Evolutionary conservation across 1,140 invertebrate species (phyloP), one percentile per base, ranked within the genome.

Genomic region (Gryon sp.): DNA sequence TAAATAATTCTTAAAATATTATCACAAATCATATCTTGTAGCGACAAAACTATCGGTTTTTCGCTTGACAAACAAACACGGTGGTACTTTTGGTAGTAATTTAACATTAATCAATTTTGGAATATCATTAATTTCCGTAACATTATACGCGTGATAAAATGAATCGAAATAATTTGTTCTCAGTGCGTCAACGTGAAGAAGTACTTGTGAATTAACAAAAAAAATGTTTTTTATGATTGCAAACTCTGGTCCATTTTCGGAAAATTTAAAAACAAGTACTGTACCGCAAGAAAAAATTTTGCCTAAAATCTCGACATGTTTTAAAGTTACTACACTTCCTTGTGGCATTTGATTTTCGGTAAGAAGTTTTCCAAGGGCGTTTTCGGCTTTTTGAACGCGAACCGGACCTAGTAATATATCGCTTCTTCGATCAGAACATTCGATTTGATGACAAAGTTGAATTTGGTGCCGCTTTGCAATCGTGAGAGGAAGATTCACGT

Each of bases 241-340:
- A 34, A 34, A 34, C 15, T 34, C 11, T 34, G 32, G 32, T 14
- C 11, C 32, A 14, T 30, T n/a, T 6, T 30, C 28, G 2, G 2
- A 2, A 30, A 30, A 2, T 30, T 30, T 30, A 6, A 34, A 3
- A 14, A 34, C 11, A 34, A 34, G 15, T 14, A 14, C 15, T 34
- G 32, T 34, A 14, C 32, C 32, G 15, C 8, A 11, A 34, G 46
- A 50, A 34, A 32, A 50, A 5, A 18, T 36, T 28, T 55, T 40
- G 1, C 57, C 43, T n/a, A 62, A 1, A 24, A 60, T 60, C 14
- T 38, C 0, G 24, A 62, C 20, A 38, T 14, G 14, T 32, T 48
- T 62, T 9, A 62, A 48, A 22, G 28, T 38, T 22, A 5, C n/a
- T 22, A 6, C n/a, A 12, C n/a, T n/a, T n/a, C n/a, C n/a, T n/a